Evolutionary conservation across 1,140 invertebrate species (phyloP), one percentile per base, ranked within the genome.

Genomic region (Melanaphis sacchari): DNA sequence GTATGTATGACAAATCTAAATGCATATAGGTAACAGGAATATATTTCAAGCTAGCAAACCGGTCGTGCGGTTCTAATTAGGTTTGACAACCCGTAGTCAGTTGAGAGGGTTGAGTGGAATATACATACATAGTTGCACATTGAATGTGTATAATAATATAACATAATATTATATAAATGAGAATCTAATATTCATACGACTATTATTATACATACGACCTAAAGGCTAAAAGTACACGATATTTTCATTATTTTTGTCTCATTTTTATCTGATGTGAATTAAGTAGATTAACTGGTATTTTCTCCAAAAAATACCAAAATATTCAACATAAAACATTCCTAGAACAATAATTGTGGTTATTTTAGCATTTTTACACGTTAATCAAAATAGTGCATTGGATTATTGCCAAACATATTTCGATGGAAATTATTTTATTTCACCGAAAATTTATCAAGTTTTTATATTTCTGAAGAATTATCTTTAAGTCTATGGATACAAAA

Each of bases 51-150:
- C 43, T 46, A 81, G 38, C 82, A 49, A 81, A 43, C 46, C 76
- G 66, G 82, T 92, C 91, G 76, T 92, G 91, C 91, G 91, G 91
- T 92, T 92, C 91, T 92, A 92, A 92, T 92, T 92, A 46, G 91
- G 76, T 92, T 92, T 92, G 91, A 92, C 91, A 89, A 54, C 46
- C 88, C 88, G 91, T 49, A 46, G 76, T n/a, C 43, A 24, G 91
- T 84, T 81, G 41, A 82, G 76, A 81, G 76, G 91, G 91, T 89
- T 89, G 49, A 89, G 49, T 89, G 7, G 40, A n/a, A 31, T 87
- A 87, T 21, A 43, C 26, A 43, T 43, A 88, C 85, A 43, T 88
- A 46, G 85, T 26, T n/a, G 84, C 76, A 82, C 22, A 38, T 36
- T 82, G 36, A 40, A 84, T 31, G 24, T 15, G 82, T 84, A 26